Evolutionary conservation across 2,113 vertebrate species (phyloP).

Genomic region (Gymnarchus niloticus): DNA sequence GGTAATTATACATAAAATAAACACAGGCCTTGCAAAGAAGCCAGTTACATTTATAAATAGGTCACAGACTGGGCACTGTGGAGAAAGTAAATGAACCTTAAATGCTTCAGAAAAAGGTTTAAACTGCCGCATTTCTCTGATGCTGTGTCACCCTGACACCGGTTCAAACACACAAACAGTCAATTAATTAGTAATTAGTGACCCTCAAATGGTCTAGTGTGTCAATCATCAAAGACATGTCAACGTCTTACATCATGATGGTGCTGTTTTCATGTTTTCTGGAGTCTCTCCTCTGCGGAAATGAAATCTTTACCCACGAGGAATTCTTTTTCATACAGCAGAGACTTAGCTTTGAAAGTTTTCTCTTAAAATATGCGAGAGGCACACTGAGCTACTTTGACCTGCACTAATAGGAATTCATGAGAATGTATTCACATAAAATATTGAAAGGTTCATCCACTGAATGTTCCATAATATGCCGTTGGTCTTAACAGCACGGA

Average conservation of each 20-base stretch:
- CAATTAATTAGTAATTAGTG: constrained; percentile 13
- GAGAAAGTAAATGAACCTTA: neutral
- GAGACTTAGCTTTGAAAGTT: neutral
- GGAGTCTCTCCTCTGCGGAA: neutral
- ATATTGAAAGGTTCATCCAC: neutral
- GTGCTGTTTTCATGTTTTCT: neutral
- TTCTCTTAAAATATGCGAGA: neutral
- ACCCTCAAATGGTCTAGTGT: neutral
- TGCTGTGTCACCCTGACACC: neutral
- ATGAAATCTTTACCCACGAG: neutral
- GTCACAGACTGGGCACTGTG: neutral
- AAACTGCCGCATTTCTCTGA: neutral
- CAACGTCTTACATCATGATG: neutral
- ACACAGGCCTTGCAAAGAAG: neutral
- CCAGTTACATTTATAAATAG: neutral
- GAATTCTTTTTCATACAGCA: neutral
- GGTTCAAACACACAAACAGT: neutral
- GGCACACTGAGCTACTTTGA: neutral
- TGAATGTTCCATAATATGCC: neutral
- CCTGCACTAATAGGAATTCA: neutral
- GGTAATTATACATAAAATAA: neutral
- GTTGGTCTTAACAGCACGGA: neutral
- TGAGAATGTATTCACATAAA: neutral
- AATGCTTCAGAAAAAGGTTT: neutral
- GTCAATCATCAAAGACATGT: constrained; percentile 6